These are phyloP conservation scores for Addax nasomaculatus DNA, from an alignment of 2,113 vertebrate genomes.

Conservation along the genomic window DNA sequence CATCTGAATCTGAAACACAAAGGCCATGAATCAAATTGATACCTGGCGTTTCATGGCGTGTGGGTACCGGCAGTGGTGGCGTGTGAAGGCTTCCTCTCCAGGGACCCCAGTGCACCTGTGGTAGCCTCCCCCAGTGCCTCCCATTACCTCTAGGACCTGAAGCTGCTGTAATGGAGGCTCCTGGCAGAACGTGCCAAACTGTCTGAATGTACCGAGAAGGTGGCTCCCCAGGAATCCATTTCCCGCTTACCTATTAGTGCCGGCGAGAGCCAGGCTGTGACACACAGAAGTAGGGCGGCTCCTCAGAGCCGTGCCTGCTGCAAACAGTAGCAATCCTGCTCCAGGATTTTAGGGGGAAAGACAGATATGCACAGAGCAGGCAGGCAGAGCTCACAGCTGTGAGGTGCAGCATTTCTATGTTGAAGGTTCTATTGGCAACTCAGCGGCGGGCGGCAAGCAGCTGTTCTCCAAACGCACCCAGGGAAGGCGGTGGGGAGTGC, in stretches of 20 bases:
- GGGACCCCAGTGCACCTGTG: not conserved
- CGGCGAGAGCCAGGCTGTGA: accelerated
- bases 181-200: accelerated
- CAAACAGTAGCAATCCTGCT: not conserved
- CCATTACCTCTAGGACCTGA: not conserved
- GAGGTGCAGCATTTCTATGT: accelerated
- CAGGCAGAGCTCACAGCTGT: not conserved
- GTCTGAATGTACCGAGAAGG: not conserved
- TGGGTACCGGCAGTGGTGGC: accelerated
- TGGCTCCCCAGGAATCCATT: not conserved
- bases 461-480: not conserved
- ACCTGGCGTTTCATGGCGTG: accelerated
- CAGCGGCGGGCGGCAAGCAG: not conserved
- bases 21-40: not conserved
- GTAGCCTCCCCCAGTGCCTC: not conserved
- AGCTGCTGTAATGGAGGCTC: accelerated
- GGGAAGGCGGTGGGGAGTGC: not conserved
- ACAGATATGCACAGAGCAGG: accelerated
- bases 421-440: accelerated
- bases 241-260: accelerated
- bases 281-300: accelerated
- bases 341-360: not conserved
- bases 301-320: not conserved
- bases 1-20: not conserved
- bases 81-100: not conserved